These are phyloP conservation scores for Glyptemys insculpta DNA, from an alignment of 2,797 vertebrate genomes.

Conservation along the genomic window DNA sequence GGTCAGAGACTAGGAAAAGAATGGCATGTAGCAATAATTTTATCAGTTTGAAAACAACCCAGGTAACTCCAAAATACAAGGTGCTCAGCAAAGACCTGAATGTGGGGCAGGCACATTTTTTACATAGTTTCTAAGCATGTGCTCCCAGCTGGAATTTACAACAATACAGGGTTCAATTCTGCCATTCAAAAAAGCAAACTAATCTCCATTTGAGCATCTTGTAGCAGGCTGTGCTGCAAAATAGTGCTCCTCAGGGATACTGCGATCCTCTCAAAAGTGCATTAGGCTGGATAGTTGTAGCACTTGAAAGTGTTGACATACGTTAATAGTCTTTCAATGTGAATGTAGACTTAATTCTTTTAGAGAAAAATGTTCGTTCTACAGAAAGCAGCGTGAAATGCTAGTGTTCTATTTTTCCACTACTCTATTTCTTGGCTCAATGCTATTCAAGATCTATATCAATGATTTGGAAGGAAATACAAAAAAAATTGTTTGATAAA, in stretches of 20 bases:
- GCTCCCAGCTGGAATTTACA: neutral
- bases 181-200: neutral
- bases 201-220: neutral
- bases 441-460: neutral
- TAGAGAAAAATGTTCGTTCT: neutral
- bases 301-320: neutral
- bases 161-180: neutral
- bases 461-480: neutral
- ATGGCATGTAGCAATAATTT: neutral
- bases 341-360: neutral
- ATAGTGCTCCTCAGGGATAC: neutral
- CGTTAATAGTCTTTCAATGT: neutral
- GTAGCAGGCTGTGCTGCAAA: neutral
- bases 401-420: neutral
- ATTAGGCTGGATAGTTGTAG: neutral
- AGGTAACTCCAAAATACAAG: neutral
- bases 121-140: neutral
- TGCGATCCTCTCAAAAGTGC: neutral
- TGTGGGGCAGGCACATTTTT: neutral
- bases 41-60: neutral
- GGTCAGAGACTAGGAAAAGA: neutral
- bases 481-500: neutral
- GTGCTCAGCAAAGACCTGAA: neutral
- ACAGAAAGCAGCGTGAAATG: neutral
- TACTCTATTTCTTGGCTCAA: neutral